These are phyloP conservation scores for Himalopsyche japonica DNA, from an alignment of 2,888 invertebrate species.

Conservation along the genomic window DNA sequence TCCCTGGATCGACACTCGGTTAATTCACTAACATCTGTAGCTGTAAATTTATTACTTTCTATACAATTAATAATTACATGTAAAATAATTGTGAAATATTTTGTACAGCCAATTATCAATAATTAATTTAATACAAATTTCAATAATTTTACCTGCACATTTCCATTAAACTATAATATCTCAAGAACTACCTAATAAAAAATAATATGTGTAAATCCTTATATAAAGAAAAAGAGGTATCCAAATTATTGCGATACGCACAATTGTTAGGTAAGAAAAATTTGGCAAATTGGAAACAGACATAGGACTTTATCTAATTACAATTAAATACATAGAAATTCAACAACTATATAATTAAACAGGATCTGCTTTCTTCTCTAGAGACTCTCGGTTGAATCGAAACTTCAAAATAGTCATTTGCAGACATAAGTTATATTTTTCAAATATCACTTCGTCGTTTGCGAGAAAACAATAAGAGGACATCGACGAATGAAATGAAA, in stretches of 20 bases:
- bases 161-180: neutral
- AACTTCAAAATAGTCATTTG: neutral
- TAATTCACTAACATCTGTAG: neutral
- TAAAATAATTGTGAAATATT: neutral
- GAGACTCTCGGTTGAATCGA: neutral
- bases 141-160: constrained; percentile 1
- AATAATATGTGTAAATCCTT: neutral
- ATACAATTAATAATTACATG: neutral
- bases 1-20: neutral
- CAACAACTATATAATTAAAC: neutral
- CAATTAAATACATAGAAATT: neutral
- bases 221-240: neutral
- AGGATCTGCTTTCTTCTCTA: neutral
- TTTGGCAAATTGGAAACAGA: neutral
- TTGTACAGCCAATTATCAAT: neutral
- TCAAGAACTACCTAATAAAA: neutral
- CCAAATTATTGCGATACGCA: neutral
- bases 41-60: neutral
- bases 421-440: neutral
- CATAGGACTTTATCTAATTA: neutral
- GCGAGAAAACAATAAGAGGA: neutral
- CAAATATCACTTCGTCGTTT: neutral
- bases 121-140: constrained; percentile 1
- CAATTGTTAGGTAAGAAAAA: neutral
- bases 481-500: neutral